A percentile compares a stretch with the other conserved stretches of the same genome.
Evolutionary conservation across 2,888 invertebrate genomes (phyloP).

Genomic region (Steinernema hermaphroditum): DNA sequence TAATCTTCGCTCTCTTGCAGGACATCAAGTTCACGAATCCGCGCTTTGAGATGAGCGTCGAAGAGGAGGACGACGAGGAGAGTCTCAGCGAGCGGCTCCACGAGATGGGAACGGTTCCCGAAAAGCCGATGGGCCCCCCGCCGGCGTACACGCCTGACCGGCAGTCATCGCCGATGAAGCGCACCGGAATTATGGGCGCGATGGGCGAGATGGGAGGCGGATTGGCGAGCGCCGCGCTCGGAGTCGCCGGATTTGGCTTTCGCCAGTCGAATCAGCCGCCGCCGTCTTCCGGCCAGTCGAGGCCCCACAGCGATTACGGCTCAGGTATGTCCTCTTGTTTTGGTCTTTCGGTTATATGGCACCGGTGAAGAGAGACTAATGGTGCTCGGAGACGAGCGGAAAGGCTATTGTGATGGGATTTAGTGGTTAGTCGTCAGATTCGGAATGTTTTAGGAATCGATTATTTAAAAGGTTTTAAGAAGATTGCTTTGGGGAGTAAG

Average conservation of each 20-base stretch:
- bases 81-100: background rate
- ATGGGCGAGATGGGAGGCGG: conserved; percentile 22
- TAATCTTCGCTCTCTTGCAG: background rate
- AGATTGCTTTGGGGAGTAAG: no score
- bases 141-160: conserved; percentile 19
- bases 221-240: conserved; percentile 20
- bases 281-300: background rate
- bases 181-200: conserved; percentile 11
- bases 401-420: no score
- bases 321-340: background rate
- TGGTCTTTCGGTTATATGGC: no score
- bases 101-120: background rate
- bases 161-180: conserved; percentile 7
- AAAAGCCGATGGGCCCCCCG: conserved; percentile 1
- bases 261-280: conserved; percentile 8
- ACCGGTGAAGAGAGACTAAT: no score
- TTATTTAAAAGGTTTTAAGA: no score
- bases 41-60: conserved; percentile 17
- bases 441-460: no score
- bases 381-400: no score
- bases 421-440: no score
- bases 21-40: conserved; percentile 24
- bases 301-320: conserved; percentile 17
- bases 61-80: conserved; percentile 18
- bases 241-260: conserved; percentile 29